These are phyloP conservation scores for Platysternon megacephalum DNA, from an alignment of 2,113 vertebrate species.

Conservation along the genomic window DNA sequence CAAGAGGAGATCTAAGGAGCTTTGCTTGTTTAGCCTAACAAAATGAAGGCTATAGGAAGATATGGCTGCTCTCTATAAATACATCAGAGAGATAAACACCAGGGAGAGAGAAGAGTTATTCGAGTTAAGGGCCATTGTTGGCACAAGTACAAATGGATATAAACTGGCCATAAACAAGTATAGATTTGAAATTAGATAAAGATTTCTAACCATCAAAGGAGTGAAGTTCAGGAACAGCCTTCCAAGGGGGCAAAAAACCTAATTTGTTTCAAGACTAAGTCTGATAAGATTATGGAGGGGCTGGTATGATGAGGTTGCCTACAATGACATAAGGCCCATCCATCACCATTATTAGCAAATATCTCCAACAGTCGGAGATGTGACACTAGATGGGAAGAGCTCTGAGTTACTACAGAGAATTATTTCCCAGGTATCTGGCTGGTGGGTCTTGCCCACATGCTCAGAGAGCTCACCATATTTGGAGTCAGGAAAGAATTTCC, in stretches of 20 bases:
- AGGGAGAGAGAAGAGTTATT: not conserved
- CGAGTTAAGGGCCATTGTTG: not conserved
- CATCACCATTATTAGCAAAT: not conserved
- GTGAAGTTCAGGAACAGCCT: not conserved
- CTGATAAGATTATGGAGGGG: not conserved
- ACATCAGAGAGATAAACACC: not conserved
- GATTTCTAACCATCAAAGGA: not conserved
- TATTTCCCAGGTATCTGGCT: not conserved
- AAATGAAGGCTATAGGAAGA: not conserved
- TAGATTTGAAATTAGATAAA: not conserved
- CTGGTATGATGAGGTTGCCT: not conserved
- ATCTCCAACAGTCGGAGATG: not conserved
- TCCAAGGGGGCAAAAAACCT: not conserved
- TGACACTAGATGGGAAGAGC: not conserved
- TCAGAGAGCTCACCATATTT: not conserved
- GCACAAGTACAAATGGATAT: not conserved
- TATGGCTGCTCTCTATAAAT: not conserved
- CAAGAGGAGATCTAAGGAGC: not conserved
- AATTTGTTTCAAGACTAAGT: not conserved
- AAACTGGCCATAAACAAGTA: not conserved
- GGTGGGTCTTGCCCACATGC: not conserved
- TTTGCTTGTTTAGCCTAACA: not conserved
- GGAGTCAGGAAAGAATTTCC: not conserved
- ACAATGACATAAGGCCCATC: not conserved
- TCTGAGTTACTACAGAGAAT: not conserved